Conservation (phyloP, 1,140 invertebrate genomes). For the Heterodera carotae region DNA sequence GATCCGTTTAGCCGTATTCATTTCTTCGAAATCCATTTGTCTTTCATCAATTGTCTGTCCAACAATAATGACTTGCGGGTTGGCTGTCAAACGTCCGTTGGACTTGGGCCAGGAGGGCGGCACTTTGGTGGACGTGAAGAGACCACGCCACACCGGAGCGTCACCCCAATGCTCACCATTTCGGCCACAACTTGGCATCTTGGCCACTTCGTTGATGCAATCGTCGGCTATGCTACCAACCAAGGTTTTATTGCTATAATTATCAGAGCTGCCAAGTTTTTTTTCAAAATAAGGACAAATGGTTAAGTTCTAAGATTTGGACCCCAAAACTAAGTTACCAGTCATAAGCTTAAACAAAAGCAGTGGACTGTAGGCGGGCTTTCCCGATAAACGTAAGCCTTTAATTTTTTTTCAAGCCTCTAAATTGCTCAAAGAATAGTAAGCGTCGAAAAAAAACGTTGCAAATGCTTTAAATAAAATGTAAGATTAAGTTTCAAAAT, state of each 20-base stretch:
- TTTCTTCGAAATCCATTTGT: neutral
- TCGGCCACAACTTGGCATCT: constrained; percentile 59
- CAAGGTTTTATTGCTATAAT: neutral
- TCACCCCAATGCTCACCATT: constrained; percentile 60
- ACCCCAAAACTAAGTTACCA: too few relatives aligned
- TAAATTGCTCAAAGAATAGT: too few relatives aligned
- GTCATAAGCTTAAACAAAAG: too few relatives aligned
- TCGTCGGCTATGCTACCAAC: constrained; percentile 28
- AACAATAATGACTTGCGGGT: constrained; percentile 57
- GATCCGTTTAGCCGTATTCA: too few relatives aligned
- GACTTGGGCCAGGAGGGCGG: constrained; percentile 54
- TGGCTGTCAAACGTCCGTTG: constrained; percentile 59
- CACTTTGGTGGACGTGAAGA: constrained; percentile 54
- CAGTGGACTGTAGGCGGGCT: too few relatives aligned
- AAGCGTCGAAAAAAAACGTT: too few relatives aligned
- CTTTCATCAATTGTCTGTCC: neutral
- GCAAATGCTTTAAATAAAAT: too few relatives aligned
- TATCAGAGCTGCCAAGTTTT: constrained; percentile 31
- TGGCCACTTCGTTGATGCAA: constrained; percentile 54
- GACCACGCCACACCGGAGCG: constrained; percentile 41
- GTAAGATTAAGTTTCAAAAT: too few relatives aligned
- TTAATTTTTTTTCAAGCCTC: too few relatives aligned
- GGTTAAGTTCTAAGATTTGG: too few relatives aligned
- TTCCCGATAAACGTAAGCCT: too few relatives aligned
- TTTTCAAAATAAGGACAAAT: constrained; percentile 6